phyloP scores from a whole-genome alignment of 2,888 invertebrate genomes.

The Automeris io region DNA sequence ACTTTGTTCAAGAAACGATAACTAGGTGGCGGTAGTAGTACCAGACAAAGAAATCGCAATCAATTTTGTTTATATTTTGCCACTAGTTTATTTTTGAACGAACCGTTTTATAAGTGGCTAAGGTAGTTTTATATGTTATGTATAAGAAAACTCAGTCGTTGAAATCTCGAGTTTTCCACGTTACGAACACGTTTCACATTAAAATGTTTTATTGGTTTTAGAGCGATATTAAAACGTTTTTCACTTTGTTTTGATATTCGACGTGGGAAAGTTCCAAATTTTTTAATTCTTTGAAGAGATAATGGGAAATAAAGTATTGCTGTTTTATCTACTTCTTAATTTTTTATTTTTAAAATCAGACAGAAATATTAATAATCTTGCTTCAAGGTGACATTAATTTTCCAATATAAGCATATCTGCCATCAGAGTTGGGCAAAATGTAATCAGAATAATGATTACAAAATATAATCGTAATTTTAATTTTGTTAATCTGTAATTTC shows the following conservation, averaged over 20 bases:
- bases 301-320: slow-evolving; percentile 10
- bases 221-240: slow-evolving; percentile 28
- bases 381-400: too few species aligned
- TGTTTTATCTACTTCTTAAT: slow-evolving; percentile 4
- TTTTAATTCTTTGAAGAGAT: slow-evolving; percentile 18
- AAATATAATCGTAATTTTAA: too few species aligned
- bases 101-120: slow-evolving; percentile 69
- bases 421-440: too few species aligned
- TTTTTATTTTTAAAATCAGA: too few species aligned
- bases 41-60: slow-evolving; percentile 16
- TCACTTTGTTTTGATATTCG: slow-evolving; percentile 26
- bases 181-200: slow-evolving; percentile 24
- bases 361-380: too few species aligned
- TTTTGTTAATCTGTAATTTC: too few species aligned
- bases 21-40: slow-evolving; percentile 47
- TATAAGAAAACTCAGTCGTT: slow-evolving; percentile 25
- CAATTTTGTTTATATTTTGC: slow-evolving; percentile 51
- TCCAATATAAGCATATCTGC: too few species aligned
- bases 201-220: slow-evolving; percentile 30
- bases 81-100: slow-evolving; percentile 63
- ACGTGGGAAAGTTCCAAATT: slow-evolving; percentile 29
- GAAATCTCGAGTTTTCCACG: slow-evolving; percentile 40
- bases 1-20: neutral
- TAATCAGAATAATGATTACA: too few species aligned
- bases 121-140: too few species aligned